Conservation (phyloP, 2,888 invertebrate species). For the Salpingus planirostris region DNA sequence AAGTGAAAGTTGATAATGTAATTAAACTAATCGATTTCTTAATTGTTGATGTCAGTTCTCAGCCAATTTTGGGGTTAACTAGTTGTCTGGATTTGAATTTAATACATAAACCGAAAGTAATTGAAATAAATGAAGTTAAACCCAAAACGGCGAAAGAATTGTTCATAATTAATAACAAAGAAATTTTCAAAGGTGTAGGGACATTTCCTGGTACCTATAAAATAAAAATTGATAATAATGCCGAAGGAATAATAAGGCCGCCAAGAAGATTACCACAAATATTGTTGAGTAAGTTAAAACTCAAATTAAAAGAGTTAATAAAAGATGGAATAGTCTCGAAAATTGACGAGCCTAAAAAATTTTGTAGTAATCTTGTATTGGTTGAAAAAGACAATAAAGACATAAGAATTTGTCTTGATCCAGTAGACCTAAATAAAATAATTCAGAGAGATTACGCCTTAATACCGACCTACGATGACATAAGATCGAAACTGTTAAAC, state of each 20-base stretch:
- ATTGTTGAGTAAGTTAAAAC: not conserved
- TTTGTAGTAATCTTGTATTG: not conserved
- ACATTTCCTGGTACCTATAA: not conserved
- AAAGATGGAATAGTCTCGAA: not conserved
- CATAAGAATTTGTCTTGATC: not conserved
- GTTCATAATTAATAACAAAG: not conserved
- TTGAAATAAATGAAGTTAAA: too few species aligned
- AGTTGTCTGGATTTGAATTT: too few species aligned
- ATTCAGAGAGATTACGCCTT: not conserved
- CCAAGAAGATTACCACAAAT: not conserved
- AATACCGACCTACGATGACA: not conserved
- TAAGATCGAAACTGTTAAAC: not conserved
- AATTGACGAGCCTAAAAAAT: not conserved
- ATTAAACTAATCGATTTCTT: not conserved
- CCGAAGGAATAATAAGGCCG: not conserved
- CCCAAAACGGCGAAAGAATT: not conserved
- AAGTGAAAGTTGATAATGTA: not conserved
- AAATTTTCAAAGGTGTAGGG: not conserved
- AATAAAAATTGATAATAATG: not conserved
- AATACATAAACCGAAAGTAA: too few species aligned
- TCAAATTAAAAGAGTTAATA: not conserved
- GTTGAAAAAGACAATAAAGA: not conserved
- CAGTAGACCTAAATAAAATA: not conserved
- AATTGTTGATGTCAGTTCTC: not conserved
- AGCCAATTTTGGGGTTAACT: too few species aligned